Conservation (phyloP, 2,113 vertebrate species). For the Tupaia tana region DNA sequence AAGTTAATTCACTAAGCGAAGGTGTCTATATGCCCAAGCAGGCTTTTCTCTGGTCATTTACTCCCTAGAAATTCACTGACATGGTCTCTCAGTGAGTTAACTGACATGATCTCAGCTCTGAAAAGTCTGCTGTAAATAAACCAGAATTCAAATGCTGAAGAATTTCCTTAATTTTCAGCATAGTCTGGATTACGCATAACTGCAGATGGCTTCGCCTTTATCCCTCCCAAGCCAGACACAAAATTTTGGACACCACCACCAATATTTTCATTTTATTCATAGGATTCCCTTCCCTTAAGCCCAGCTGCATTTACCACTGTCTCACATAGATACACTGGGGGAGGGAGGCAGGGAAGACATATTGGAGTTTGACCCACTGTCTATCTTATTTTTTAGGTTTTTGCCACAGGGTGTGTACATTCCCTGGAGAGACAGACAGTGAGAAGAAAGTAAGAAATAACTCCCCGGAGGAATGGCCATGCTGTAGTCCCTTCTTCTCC, state of each 20-base stretch:
- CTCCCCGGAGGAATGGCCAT: no score
- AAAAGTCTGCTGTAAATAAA: not conserved
- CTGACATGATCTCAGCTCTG: not conserved
- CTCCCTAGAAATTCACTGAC: not conserved
- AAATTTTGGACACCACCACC: not conserved
- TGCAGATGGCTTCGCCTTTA: not conserved
- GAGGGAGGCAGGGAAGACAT: no score
- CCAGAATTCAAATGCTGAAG: constrained; percentile 24
- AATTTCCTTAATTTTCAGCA: not conserved
- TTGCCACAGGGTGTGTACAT: no score
- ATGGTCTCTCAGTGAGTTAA: not conserved
- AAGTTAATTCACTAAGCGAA: not conserved
- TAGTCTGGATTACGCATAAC: not conserved
- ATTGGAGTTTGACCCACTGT: not conserved
- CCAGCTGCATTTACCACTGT: not conserved
- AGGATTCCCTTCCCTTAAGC: not conserved
- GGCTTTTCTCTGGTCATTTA: not conserved
- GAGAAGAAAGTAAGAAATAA: no score
- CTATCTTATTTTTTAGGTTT: not conserved
- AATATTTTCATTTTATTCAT: not conserved
- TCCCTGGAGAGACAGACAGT: no score
- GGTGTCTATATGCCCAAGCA: not conserved
- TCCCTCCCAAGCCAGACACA: not conserved
- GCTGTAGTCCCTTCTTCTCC: no score
- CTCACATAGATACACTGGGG: not conserved